Percentiles rank a stretch among this genome's conserved stretches.
phyloP scores from a whole-genome alignment of 2,113 vertebrate genomes.

The Aphelocoma coerulescens region DNA sequence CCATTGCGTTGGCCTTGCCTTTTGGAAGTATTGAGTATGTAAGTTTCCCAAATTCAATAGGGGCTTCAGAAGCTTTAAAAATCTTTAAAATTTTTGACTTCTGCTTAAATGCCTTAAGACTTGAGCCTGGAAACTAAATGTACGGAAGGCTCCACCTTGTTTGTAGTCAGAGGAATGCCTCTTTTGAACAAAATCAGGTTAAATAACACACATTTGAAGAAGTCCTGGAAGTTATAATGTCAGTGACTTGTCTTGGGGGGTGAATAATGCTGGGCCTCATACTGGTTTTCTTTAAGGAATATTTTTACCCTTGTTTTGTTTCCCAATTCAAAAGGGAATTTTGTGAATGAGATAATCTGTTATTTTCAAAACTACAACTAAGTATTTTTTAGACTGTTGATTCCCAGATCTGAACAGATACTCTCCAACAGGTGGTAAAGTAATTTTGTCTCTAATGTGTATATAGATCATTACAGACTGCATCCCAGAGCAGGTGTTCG shows the following conservation, averaged over 20 bases:
- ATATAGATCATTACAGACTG: conserved; percentile 37
- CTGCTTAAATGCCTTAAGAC: background rate
- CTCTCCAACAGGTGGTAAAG: conserved; percentile 30
- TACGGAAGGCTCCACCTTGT: background rate
- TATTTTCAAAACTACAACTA: conserved; percentile 43
- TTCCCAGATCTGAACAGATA: conserved; percentile 38
- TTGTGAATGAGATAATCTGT: conserved; percentile 56
- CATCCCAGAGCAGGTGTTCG: conserved; percentile 49
- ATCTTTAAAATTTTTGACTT: background rate
- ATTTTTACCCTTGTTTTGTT: conserved; percentile 31
- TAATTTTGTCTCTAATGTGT: conserved; percentile 39
- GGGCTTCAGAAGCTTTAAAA: background rate
- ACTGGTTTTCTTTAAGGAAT: background rate
- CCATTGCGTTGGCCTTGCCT: background rate
- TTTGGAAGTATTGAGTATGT: background rate
- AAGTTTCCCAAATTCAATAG: background rate
- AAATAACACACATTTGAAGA: background rate
- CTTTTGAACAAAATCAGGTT: background rate
- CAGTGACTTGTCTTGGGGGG: background rate
- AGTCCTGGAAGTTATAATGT: background rate
- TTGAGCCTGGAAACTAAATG: background rate
- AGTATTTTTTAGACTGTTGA: background rate
- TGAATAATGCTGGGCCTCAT: background rate
- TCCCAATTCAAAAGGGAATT: background rate
- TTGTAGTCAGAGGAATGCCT: background rate